A percentile compares a stretch with the other conserved stretches of the same genome.
phyloP scores from a whole-genome alignment of 2,113 vertebrate species.

The Taurulus bubalis region DNA sequence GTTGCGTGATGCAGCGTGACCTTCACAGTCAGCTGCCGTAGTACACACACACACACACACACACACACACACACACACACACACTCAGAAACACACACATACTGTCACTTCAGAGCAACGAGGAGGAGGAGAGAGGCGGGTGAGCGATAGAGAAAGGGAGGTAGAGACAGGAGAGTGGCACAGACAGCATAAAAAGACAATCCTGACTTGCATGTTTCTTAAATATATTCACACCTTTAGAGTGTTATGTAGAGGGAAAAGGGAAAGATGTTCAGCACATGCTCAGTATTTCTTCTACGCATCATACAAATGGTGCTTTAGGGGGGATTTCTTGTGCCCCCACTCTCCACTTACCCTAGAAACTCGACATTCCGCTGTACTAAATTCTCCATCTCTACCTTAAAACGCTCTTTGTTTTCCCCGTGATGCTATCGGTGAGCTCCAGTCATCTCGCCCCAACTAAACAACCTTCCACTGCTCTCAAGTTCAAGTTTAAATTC shows the following conservation, averaged over 20 bases:
- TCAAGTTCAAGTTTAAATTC: conserved; percentile 84
- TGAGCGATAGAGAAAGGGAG: conserved; percentile 46
- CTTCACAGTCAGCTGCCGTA: conserved; percentile 91
- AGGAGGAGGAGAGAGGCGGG: conserved; percentile 62
- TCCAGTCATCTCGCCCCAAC: conserved; percentile 72
- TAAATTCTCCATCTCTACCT: conserved; percentile 33
- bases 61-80: conserved; percentile 29
- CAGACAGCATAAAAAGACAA: conserved; percentile 60
- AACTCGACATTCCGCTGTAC: conserved; percentile 12
- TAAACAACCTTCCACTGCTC: conserved; percentile 79
- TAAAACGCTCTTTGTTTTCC: conserved; percentile 72
- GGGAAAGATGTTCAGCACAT: neutral
- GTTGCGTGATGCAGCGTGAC: conserved; percentile 97
- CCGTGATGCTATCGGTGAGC: conserved; percentile 75
- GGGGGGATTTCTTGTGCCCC: neutral
- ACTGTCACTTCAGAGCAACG: conserved; percentile 71
- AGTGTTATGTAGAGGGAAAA: conserved; percentile 22
- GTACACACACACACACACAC: conserved; percentile 48
- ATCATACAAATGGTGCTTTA: neutral
- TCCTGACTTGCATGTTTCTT: conserved; percentile 64
- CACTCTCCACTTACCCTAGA: neutral
- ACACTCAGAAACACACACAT: conserved; percentile 14
- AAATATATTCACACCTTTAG: conserved; percentile 47
- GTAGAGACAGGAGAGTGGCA: conserved; percentile 62
- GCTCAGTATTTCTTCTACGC: neutral